phyloP scores from a whole-genome alignment of 1,140 invertebrate genomes.

The Anastatus disparis region DNA sequence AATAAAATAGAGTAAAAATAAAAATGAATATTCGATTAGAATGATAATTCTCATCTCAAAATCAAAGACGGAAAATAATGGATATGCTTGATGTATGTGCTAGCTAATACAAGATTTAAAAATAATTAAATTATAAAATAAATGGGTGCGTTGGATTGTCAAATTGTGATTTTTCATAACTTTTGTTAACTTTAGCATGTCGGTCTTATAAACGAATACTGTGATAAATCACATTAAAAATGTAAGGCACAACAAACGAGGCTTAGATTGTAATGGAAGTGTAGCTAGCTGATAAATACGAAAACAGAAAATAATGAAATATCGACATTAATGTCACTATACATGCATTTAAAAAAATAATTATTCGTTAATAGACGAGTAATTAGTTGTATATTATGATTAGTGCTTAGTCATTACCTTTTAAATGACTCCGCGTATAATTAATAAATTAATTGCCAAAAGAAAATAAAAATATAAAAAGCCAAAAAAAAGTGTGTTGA shows the following conservation, averaged over 20 bases:
- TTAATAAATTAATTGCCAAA: background rate
- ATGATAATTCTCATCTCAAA: no score
- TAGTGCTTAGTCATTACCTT: background rate
- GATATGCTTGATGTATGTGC: no score
- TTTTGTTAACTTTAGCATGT: conserved; percentile 9
- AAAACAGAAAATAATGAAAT: background rate
- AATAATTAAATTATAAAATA: no score
- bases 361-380: conserved; percentile 12
- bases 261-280: background rate
- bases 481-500: background rate
- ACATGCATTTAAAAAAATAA: conserved; percentile 25
- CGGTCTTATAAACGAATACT: conserved; percentile 25
- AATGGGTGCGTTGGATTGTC: no score
- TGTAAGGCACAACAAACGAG: conserved; percentile 10
- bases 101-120: no score
- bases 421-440: background rate
- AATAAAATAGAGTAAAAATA: no score
- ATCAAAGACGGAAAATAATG: no score
- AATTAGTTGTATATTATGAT: background rate
- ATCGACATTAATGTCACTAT: background rate
- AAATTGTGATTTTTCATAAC: conserved; percentile 11
- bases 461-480: background rate
- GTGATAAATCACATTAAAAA: conserved; percentile 40
- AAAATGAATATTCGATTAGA: no score
- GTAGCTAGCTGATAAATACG: background rate